Percentiles rank a stretch among this genome's conserved stretches.
Evolutionary conservation across 2,888 invertebrate genomes (phyloP).

Genomic region (Cephus pygmeus): DNA sequence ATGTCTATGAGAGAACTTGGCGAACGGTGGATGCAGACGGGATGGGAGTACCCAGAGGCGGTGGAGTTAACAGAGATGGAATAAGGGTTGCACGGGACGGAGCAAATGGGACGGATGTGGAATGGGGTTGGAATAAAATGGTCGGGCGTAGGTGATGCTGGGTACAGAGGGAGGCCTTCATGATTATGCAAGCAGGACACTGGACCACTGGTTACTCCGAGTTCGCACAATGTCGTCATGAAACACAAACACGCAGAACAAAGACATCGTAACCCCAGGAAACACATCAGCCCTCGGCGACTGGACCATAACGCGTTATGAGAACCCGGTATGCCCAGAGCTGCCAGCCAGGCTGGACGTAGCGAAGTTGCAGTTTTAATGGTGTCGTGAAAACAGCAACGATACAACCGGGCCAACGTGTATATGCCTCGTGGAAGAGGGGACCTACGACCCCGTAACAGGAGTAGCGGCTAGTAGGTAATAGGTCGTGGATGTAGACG

Average conservation of each 20-base stretch:
- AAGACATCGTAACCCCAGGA: conserved; percentile 51
- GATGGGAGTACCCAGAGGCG: not conserved
- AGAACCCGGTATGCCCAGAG: conserved; percentile 25
- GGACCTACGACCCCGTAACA: not conserved
- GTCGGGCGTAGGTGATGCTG: conserved; percentile 10
- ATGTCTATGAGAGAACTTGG: not conserved
- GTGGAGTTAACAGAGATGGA: not conserved
- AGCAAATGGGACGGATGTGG: not conserved
- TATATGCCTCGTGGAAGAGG: not conserved
- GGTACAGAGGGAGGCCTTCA: conserved; percentile 21
- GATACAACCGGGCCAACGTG: conserved; percentile 23
- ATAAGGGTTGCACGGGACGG: not conserved
- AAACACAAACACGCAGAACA: conserved; percentile 44
- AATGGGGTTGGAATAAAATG: conserved; percentile 16
- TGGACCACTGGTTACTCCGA: conserved; percentile 31
- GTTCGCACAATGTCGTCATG: conserved; percentile 2
- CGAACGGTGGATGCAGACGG: not conserved
- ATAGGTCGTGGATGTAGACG: not conserved
- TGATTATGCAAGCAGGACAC: conserved; percentile 38
- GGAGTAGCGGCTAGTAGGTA: not conserved
- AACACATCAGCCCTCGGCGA: conserved; percentile 50
- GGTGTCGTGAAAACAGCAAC: conserved; percentile 50
- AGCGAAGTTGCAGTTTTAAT: conserved; percentile 55
- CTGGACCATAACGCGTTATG: conserved; percentile 53
- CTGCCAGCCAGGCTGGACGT: conserved; percentile 30